Percentiles rank a stretch among this genome's conserved stretches.
These are phyloP conservation scores for Polydesmus complanatus DNA, from an alignment of 2,888 invertebrate species.

Conservation along the genomic window DNA sequence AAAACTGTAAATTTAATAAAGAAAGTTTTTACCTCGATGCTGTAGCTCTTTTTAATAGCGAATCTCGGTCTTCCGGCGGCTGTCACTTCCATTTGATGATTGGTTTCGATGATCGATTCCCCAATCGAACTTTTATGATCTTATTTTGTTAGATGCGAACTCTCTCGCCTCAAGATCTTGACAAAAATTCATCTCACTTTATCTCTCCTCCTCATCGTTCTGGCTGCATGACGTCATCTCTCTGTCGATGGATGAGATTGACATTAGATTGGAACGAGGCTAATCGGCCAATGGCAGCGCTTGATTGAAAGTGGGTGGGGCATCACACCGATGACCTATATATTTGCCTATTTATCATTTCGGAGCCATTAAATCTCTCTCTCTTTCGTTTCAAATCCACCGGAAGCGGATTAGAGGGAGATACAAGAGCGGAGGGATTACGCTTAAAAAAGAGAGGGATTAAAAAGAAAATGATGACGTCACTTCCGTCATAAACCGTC, in stretches of 20 bases:
- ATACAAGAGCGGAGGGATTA: not conserved
- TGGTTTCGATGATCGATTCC: not conserved
- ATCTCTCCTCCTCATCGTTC: not conserved
- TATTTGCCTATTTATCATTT: not conserved
- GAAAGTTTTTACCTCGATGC: conserved; percentile 70
- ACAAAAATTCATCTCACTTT: not conserved
- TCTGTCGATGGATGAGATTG: not conserved
- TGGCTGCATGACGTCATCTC: not conserved
- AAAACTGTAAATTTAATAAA: not conserved
- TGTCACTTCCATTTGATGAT: conserved; percentile 43
- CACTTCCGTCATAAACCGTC: not conserved
- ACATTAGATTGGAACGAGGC: too few species aligned
- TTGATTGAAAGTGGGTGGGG: too few species aligned
- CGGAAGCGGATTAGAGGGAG: not conserved
- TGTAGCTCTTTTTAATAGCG: conserved; percentile 93
- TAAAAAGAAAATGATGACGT: not conserved
- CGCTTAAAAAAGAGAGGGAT: not conserved
- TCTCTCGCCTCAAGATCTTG: not conserved
- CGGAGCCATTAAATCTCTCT: not conserved
- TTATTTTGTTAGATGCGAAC: not conserved
- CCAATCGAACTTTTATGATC: not conserved
- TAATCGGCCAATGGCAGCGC: too few species aligned
- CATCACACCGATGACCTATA: too few species aligned
- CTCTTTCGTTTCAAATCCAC: too few species aligned
- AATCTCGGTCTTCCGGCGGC: conserved; percentile 91